These are phyloP conservation scores for Hipparchia semele DNA, from an alignment of 2,888 invertebrate species.

Conservation along the genomic window DNA sequence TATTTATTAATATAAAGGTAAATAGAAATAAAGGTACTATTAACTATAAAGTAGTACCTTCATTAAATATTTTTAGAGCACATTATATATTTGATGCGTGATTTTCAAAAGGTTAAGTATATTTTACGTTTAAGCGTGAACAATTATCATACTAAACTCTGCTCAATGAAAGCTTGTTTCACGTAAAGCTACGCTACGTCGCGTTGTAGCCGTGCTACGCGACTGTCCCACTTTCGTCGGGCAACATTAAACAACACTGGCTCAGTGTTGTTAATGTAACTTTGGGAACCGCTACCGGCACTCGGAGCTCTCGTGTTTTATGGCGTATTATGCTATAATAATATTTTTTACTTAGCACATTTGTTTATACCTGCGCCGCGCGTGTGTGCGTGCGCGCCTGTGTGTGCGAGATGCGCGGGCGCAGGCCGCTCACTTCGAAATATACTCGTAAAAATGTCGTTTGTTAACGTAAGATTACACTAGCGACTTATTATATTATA, in stretches of 20 bases:
- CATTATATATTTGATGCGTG: not conserved
- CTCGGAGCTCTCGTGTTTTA: slow-evolving; percentile 71
- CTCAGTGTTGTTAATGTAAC: too few species aligned
- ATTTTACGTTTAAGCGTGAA: too few species aligned
- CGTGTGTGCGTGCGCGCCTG: slow-evolving; percentile 39
- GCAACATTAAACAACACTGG: slow-evolving; percentile 46
- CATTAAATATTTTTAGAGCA: too few species aligned
- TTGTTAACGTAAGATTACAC: slow-evolving; percentile 43
- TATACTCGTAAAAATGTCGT: slow-evolving; percentile 64
- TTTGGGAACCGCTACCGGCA: slow-evolving; percentile 63
- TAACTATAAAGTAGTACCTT: too few species aligned
- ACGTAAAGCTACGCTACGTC: slow-evolving; percentile 43
- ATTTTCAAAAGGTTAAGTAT: not conserved
- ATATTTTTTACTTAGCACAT: slow-evolving; percentile 83
- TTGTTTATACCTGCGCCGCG: slow-evolving; percentile 59
- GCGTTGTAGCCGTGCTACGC: slow-evolving; percentile 47
- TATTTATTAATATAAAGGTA: too few species aligned
- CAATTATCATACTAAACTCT: not conserved
- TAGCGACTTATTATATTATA: not conserved
- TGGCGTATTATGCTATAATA: slow-evolving; percentile 79
- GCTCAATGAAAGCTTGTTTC: not conserved
- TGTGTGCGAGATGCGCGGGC: slow-evolving; percentile 56
- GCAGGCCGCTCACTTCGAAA: slow-evolving; percentile 49
- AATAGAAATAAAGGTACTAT: too few species aligned
- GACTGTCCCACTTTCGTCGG: slow-evolving; percentile 34